Evolutionary conservation across 92 coral and sea anemone species (phyloP).

Genomic region (Palythoa heliodiscus): DNA sequence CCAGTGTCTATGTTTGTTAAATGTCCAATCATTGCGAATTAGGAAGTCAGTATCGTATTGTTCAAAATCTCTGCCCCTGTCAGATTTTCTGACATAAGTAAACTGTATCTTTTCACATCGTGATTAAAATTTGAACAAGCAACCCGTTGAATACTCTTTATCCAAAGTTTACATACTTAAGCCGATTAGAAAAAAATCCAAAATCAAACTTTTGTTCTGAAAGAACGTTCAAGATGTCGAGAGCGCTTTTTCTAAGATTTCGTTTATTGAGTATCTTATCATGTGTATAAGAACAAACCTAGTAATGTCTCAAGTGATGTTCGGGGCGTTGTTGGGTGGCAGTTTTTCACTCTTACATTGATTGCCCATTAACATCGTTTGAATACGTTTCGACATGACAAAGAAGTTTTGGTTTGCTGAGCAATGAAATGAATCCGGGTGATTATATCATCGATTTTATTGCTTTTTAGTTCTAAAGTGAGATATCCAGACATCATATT

Average conservation of each 20-base stretch:
- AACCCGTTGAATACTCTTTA: slow-evolving; percentile 44
- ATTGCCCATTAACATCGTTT: slow-evolving; percentile 16
- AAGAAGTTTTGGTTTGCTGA: slow-evolving; percentile 32
- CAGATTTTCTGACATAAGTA: slow-evolving; percentile 39
- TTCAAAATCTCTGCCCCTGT: slow-evolving; percentile 36
- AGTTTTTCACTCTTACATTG: slow-evolving; percentile 1
- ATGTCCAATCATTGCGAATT: slow-evolving; percentile 43
- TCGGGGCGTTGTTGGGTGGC: neutral
- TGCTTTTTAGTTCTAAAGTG: slow-evolving; percentile 11
- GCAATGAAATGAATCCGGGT: slow-evolving; percentile 29
- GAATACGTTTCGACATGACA: slow-evolving; percentile 23
- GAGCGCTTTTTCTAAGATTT: slow-evolving; percentile 35
- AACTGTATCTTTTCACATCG: slow-evolving; percentile 43
- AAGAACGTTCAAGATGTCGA: slow-evolving; percentile 39
- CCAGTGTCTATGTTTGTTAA: slow-evolving; percentile 9
- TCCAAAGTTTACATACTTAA: slow-evolving; percentile 47
- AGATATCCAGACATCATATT: neutral
- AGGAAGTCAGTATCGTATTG: slow-evolving; percentile 31
- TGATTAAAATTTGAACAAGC: slow-evolving; percentile 50
- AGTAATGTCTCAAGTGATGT: slow-evolving; percentile 14
- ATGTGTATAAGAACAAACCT: slow-evolving; percentile 24
- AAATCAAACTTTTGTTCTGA: slow-evolving; percentile 50
- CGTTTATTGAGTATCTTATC: slow-evolving; percentile 25
- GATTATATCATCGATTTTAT: slow-evolving; percentile 14
- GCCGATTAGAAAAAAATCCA: slow-evolving; percentile 47